Evolutionary conservation across 2,888 invertebrate genomes (phyloP).

Genomic region (Phaonia tiefii): DNA sequence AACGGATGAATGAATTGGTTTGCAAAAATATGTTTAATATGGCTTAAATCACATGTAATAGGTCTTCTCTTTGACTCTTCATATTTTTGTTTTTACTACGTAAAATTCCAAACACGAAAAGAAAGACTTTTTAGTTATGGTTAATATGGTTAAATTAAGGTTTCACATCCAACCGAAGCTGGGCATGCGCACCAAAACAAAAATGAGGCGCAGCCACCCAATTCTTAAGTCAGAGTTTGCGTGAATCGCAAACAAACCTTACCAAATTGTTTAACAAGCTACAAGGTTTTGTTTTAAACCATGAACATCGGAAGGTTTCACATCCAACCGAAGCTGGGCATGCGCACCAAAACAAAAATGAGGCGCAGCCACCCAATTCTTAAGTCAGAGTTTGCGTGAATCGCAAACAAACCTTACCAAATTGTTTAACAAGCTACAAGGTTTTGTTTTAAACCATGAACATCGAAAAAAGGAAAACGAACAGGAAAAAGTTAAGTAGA

Average conservation of each 20-base stretch:
- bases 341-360: slow-evolving; percentile 36
- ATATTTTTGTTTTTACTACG: not conserved
- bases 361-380: slow-evolving; percentile 65
- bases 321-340: not conserved
- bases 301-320: slow-evolving; percentile 24
- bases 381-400: slow-evolving; percentile 25
- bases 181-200: not conserved
- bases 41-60: slow-evolving; percentile 63
- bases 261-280: slow-evolving; percentile 63
- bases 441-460: slow-evolving; percentile 9
- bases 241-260: slow-evolving; percentile 48
- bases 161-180: not conserved
- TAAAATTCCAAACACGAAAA: slow-evolving; percentile 2
- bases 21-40: slow-evolving; percentile 51
- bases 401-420: slow-evolving; percentile 54
- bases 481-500: slow-evolving; percentile 50
- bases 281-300: slow-evolving; percentile 35
- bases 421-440: slow-evolving; percentile 62
- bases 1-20: slow-evolving; percentile 42
- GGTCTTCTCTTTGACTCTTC: slow-evolving; percentile 19
- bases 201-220: slow-evolving; percentile 64
- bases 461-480: slow-evolving; percentile 33
- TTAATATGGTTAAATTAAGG: slow-evolving; percentile 54
- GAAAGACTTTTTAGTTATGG: slow-evolving; percentile 66
- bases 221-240: slow-evolving; percentile 45